Percentiles rank a stretch among this genome's conserved stretches.
These are phyloP conservation scores for Callosobruchus maculatus DNA, from an alignment of 2,888 invertebrate genomes.

Conservation along the genomic window DNA sequence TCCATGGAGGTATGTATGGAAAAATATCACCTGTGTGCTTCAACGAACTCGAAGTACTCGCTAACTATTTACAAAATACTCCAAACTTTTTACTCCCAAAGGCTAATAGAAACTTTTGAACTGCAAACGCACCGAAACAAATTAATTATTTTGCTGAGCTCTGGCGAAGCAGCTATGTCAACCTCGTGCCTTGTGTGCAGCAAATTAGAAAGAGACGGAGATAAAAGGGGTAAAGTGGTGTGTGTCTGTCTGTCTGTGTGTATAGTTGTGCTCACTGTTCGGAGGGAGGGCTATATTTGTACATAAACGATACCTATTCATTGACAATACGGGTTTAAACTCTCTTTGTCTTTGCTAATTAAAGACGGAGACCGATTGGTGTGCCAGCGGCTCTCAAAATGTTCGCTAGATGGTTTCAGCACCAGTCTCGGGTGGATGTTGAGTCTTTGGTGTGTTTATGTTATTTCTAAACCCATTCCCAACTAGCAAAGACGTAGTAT, in stretches of 20 bases:
- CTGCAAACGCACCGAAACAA: not conserved
- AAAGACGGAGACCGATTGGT: conserved; percentile 42
- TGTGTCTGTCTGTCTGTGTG: conserved; percentile 5
- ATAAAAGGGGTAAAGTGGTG: not conserved
- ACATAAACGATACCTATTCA: conserved; percentile 39
- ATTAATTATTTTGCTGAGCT: not conserved
- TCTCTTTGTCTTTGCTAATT: conserved; percentile 47
- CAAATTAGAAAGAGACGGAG: not conserved
- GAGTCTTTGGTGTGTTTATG: too few species aligned
- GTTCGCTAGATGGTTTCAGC: conserved; percentile 5
- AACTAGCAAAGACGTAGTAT: too few species aligned
- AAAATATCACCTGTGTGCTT: not conserved
- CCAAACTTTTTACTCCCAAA: not conserved
- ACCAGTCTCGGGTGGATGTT: too few species aligned
- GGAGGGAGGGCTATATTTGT: conserved; percentile 22
- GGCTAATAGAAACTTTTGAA: not conserved
- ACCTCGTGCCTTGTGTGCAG: not conserved
- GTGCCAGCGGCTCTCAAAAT: conserved; percentile 25
- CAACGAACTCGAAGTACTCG: not conserved
- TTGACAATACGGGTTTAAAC: conserved; percentile 45
- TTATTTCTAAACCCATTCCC: too few species aligned
- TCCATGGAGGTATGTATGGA: not conserved
- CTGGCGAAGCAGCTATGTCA: not conserved
- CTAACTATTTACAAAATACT: not conserved
- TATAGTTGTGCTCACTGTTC: conserved; percentile 15